These are phyloP conservation scores for Panulirus ornatus DNA, from an alignment of 1,140 invertebrate species.

Conservation along the genomic window DNA sequence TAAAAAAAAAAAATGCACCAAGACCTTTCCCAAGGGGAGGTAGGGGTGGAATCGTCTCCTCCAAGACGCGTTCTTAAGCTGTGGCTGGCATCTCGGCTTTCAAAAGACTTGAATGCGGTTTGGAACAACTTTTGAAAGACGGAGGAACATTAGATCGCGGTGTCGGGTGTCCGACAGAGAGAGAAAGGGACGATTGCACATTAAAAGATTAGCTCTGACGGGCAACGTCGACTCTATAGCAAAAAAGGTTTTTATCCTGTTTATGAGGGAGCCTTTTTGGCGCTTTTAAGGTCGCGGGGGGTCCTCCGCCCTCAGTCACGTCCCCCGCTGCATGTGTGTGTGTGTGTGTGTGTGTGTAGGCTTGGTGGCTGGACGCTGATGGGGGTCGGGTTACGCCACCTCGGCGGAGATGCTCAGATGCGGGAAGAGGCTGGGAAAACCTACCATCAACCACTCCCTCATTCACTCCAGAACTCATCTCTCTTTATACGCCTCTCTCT, in stretches of 20 bases:
- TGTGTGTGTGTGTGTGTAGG: not conserved
- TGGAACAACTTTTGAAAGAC: not conserved
- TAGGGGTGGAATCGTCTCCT: conserved; percentile 10
- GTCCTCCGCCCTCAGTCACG: too few species aligned
- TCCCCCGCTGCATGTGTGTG: too few species aligned
- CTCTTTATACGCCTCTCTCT: too few species aligned
- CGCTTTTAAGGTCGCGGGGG: not conserved
- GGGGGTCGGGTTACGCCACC: not conserved
- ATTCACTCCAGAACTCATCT: too few species aligned
- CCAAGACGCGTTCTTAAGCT: not conserved
- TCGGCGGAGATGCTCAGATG: not conserved
- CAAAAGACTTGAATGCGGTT: not conserved
- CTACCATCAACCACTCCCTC: too few species aligned
- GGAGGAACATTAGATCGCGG: not conserved
- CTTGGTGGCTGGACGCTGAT: too few species aligned
- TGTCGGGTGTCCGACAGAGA: not conserved
- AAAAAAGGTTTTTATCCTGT: not conserved
- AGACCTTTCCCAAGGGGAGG: not conserved
- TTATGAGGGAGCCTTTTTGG: not conserved
- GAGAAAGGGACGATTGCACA: not conserved
- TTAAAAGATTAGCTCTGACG: not conserved
- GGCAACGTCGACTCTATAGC: not conserved
- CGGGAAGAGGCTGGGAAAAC: too few species aligned
- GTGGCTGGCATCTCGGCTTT: not conserved
- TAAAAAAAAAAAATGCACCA: not conserved